A percentile compares a stretch with the other conserved stretches of the same genome.
Evolutionary conservation across 2,888 invertebrate species (phyloP).

Genomic region (Camptogramma bilineatum): DNA sequence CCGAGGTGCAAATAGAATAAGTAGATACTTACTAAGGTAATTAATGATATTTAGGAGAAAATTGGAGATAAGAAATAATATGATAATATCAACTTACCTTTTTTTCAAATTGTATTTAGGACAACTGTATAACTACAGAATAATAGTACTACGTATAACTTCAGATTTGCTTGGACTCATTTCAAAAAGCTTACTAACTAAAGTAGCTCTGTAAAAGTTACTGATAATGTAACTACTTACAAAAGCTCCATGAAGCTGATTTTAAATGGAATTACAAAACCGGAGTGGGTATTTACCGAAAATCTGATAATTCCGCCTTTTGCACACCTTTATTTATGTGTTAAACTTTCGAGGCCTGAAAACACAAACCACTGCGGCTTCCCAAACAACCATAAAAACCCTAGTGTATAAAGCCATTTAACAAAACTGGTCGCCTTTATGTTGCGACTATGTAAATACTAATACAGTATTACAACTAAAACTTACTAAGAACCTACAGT

Average conservation of each 20-base stretch:
- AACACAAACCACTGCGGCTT: slow-evolving; percentile 17
- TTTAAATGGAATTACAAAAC: neutral
- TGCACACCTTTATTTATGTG: slow-evolving; percentile 3
- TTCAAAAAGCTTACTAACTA: too few relatives aligned
- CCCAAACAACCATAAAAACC: slow-evolving; percentile 19
- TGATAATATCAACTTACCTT: too few relatives aligned
- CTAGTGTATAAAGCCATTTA: slow-evolving; percentile 14
- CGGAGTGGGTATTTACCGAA: neutral
- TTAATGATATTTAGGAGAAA: too few relatives aligned
- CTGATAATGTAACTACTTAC: neutral
- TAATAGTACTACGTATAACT: too few relatives aligned
- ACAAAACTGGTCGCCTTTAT: slow-evolving; percentile 22
- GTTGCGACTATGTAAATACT: slow-evolving; percentile 5
- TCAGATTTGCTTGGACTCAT: too few relatives aligned
- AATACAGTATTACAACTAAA: neutral
- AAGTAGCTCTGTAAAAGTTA: neutral
- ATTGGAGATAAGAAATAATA: too few relatives aligned
- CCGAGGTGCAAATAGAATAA: too few relatives aligned
- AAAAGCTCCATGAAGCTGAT: neutral
- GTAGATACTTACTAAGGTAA: too few relatives aligned
- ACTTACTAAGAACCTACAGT: neutral
- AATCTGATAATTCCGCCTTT: neutral
- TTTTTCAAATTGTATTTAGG: too few relatives aligned
- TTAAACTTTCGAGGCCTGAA: slow-evolving; percentile 6
- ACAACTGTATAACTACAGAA: too few relatives aligned